phyloP scores from a whole-genome alignment of 2,888 invertebrate genomes.

The Conistra vaccinii region DNA sequence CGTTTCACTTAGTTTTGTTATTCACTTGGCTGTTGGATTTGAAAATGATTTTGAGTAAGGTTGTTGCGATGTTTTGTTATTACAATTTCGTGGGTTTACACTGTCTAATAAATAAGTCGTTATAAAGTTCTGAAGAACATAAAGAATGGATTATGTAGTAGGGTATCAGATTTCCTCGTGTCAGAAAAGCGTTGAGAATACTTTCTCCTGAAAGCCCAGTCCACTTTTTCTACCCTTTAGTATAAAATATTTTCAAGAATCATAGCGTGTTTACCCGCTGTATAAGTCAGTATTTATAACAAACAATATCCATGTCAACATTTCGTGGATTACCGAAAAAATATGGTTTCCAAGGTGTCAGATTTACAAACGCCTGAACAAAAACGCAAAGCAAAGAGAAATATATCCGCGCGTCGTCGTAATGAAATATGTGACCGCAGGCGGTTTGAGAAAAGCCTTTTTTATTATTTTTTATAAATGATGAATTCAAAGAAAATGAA shows the following conservation, averaged over 20 bases:
- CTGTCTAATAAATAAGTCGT: neutral
- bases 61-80: slow-evolving; percentile 75
- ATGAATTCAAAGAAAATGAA: slow-evolving; percentile 62
- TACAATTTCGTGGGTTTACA: slow-evolving; percentile 32
- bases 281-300: slow-evolving; percentile 55
- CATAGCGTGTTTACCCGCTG: slow-evolving; percentile 21
- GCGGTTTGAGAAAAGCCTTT: slow-evolving; percentile 70
- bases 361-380: slow-evolving; percentile 75
- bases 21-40: slow-evolving; percentile 63
- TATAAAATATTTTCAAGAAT: slow-evolving; percentile 12
- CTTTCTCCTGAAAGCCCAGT: neutral
- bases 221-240: neutral
- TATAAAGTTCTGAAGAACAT: neutral
- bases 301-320: slow-evolving; percentile 52
- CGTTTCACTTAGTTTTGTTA: slow-evolving; percentile 64
- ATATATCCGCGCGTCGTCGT: slow-evolving; percentile 68
- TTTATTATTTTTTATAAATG: slow-evolving; percentile 64
- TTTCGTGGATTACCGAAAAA: slow-evolving; percentile 62
- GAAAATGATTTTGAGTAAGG: slow-evolving; percentile 49
- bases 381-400: slow-evolving; percentile 73
- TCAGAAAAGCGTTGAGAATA: neutral
- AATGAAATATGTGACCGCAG: slow-evolving; percentile 78
- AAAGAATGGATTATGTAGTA: neutral
- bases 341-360: slow-evolving; percentile 69
- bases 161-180: neutral